Conservation (phyloP, 1,140 invertebrate genomes). For the Sycophila sp. region DNA sequence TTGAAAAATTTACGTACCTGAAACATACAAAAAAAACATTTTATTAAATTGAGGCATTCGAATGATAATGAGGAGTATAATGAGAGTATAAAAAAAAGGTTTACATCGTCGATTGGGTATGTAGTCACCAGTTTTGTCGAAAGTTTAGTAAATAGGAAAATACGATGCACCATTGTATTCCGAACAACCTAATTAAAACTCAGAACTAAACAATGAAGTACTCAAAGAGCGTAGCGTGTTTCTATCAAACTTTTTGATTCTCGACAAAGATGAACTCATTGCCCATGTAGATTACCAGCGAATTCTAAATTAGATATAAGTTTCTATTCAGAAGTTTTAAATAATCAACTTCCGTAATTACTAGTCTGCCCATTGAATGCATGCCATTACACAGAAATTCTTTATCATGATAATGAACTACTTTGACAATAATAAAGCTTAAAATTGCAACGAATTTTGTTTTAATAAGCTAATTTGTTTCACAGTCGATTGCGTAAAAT, state of each 20-base stretch:
- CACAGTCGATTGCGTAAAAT: no score
- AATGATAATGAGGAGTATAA: no score
- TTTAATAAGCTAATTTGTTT: no score
- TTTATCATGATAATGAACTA: no score
- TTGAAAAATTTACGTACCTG: no score
- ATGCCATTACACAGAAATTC: no score
- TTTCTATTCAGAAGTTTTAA: neutral
- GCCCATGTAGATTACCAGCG: neutral
- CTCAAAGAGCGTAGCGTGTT: neutral
- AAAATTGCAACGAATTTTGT: neutral
- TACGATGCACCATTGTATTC: slow-evolving; percentile 8
- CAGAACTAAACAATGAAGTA: slow-evolving; percentile 6
- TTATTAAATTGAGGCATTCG: no score
- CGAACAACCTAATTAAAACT: slow-evolving; percentile 24
- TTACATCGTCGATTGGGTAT: no score
- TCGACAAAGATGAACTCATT: neutral
- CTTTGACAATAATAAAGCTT: no score
- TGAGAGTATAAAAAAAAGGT: no score
- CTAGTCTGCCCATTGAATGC: no score
- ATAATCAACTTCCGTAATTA: neutral
- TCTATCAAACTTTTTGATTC: slow-evolving; percentile 32
- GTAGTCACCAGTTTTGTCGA: neutral
- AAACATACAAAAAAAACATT: no score
- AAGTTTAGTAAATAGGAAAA: slow-evolving; percentile 21
- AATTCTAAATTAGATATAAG: neutral